Evolutionary conservation across 2,888 invertebrate genomes (phyloP).

Genomic region (Tachina fera): DNA sequence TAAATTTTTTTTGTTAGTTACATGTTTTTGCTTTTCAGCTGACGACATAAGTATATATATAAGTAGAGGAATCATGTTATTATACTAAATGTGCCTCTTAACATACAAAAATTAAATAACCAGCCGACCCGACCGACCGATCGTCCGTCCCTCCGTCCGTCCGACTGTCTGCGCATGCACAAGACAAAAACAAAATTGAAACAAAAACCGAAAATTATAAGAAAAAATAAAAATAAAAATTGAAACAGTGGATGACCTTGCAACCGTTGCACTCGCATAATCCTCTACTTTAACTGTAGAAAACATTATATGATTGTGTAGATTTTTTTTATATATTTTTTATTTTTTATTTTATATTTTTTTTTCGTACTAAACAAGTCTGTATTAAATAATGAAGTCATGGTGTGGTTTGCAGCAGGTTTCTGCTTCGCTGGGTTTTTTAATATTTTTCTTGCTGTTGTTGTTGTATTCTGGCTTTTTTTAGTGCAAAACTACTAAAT

Average conservation of each 20-base stretch:
- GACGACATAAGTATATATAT: constrained; percentile 25
- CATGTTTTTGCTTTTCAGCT: too few relatives aligned
- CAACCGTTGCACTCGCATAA: constrained; percentile 78
- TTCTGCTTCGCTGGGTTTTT: constrained; percentile 72
- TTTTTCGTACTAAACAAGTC: constrained; percentile 63
- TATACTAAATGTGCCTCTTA: constrained; percentile 34
- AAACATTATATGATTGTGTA: constrained; percentile 46
- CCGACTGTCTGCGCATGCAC: too few relatives aligned
- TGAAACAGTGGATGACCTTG: constrained; percentile 81
- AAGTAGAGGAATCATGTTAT: constrained; percentile 36
- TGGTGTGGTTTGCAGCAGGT: constrained; percentile 72
- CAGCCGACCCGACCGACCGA: constrained; percentile 2
- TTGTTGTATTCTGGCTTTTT: constrained; percentile 35
- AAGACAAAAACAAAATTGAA: constrained; percentile 37
- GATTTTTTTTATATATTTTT: constrained; percentile 19
- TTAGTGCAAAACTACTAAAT: constrained; percentile 17
- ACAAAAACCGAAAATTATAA: constrained; percentile 39
- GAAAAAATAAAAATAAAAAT: constrained; percentile 32
- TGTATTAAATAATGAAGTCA: constrained; percentile 71
- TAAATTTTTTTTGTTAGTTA: too few relatives aligned
- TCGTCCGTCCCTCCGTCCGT: neutral
- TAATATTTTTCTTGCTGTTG: constrained; percentile 19
- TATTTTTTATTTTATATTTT: constrained; percentile 14
- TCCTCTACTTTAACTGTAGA: constrained; percentile 60
- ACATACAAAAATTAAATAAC: constrained; percentile 6